Percentiles rank a stretch among this genome's conserved stretches.
phyloP scores from a whole-genome alignment of 2,888 invertebrate species.

The Apoda limacodes region DNA sequence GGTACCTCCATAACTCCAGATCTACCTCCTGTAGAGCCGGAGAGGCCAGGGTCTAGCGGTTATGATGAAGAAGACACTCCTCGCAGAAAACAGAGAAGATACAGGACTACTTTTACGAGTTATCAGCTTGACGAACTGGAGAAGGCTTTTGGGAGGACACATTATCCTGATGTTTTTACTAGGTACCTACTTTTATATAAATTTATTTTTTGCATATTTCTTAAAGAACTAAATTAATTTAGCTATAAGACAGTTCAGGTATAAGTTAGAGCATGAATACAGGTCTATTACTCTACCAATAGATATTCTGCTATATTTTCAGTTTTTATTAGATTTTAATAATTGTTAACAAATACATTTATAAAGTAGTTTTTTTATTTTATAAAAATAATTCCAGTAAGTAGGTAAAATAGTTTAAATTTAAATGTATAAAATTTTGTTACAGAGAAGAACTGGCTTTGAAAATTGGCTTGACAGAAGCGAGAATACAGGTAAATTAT shows the following conservation, averaged over 20 bases:
- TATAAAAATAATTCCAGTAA: too few species aligned
- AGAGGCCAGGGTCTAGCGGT: constrained; percentile 49
- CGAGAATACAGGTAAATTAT: constrained; percentile 90
- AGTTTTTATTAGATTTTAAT: too few species aligned
- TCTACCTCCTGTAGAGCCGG: constrained; percentile 38
- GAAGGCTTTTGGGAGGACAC: constrained; percentile 97
- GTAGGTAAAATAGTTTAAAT: too few species aligned
- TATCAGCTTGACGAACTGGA: constrained; percentile 96
- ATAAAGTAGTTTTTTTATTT: too few species aligned
- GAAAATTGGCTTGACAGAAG: constrained; percentile 94
- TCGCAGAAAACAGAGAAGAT: constrained; percentile 91
- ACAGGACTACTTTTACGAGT: constrained; percentile 93
- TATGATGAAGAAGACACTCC: constrained; percentile 82
- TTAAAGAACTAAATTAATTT: too few species aligned
- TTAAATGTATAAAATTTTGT: constrained; percentile 44
- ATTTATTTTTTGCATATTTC: too few species aligned
- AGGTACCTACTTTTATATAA: constrained; percentile 78
- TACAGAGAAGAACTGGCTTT: constrained; percentile 93
- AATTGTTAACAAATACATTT: too few species aligned
- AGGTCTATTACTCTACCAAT: too few species aligned
- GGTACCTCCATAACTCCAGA: constrained; percentile 48
- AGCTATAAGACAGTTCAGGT: too few species aligned
- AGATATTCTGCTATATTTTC: too few species aligned
- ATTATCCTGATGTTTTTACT: constrained; percentile 98
- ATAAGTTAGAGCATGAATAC: too few species aligned